Conservation (phyloP, 2,113 vertebrate species). For the Pyxicephalus adspersus region DNA sequence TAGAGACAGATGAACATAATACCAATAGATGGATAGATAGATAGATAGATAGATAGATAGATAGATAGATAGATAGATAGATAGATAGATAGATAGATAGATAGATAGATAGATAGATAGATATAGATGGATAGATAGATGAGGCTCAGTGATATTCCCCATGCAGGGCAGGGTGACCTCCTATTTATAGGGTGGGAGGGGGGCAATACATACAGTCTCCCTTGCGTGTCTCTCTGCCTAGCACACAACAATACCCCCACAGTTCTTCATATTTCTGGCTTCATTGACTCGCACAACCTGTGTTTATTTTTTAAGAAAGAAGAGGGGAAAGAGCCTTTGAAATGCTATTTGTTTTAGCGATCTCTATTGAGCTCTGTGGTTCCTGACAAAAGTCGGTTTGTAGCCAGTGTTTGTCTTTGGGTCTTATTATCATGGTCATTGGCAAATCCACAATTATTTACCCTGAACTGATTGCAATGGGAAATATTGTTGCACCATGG, state of each 20-base stretch:
- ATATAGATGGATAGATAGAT: too few species aligned
- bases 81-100: too few species aligned
- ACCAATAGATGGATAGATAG: too few species aligned
- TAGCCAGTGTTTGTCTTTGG: slow-evolving; percentile 11
- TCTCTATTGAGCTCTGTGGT: slow-evolving; percentile 1
- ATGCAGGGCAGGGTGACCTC: too few species aligned
- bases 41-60: too few species aligned
- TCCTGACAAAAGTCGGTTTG: slow-evolving; percentile 37
- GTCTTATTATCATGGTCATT: neutral
- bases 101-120: too few species aligned
- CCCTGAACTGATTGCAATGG: neutral
- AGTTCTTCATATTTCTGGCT: neutral
- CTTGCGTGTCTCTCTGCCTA: neutral
- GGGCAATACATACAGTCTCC: too few species aligned
- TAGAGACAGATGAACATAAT: too few species aligned
- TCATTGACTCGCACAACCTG: neutral
- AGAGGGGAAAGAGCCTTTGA: neutral
- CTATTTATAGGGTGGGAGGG: too few species aligned
- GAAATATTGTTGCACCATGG: neutral
- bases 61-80: too few species aligned
- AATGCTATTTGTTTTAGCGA: slow-evolving; percentile 15
- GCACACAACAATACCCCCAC: neutral
- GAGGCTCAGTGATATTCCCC: too few species aligned
- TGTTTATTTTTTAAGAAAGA: slow-evolving; percentile 13
- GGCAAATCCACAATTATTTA: neutral